These are phyloP conservation scores for Drosophila novamexicana DNA, from an alignment of 1,140 invertebrate species.

Conservation along the genomic window DNA sequence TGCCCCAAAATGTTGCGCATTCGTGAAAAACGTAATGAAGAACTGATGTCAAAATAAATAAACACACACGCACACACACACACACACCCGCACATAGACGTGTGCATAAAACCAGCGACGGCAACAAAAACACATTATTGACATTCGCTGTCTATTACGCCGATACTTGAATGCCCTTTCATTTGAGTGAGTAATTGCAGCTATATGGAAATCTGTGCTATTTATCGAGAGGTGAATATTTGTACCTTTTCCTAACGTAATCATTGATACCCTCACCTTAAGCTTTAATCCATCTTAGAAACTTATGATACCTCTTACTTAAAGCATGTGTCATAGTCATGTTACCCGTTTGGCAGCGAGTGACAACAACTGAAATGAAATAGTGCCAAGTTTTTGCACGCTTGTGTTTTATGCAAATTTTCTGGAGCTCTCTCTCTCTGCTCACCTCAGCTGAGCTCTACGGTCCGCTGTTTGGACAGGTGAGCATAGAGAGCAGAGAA, in stretches of 20 bases:
- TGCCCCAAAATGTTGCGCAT: slow-evolving; percentile 32
- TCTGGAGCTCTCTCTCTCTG: slow-evolving; percentile 17
- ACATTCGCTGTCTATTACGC: background rate
- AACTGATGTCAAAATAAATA: slow-evolving; percentile 68
- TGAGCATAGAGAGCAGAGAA: slow-evolving; percentile 40
- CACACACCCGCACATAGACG: slow-evolving; percentile 3
- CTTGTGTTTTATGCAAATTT: slow-evolving; percentile 79
- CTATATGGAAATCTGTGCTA: too few relatives aligned
- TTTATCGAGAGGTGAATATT: too few relatives aligned
- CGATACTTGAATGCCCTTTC: background rate
- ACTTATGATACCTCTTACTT: too few relatives aligned
- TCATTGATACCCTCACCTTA: too few relatives aligned
- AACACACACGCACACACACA: slow-evolving; percentile 17
- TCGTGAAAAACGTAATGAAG: slow-evolving; percentile 69
- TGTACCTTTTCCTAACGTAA: too few relatives aligned
- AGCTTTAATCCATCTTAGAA: too few relatives aligned
- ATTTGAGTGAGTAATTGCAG: background rate
- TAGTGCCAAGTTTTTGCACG: slow-evolving; percentile 74
- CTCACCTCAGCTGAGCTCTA: slow-evolving; percentile 29
- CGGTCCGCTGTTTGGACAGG: slow-evolving; percentile 70
- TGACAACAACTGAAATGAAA: slow-evolving; percentile 62
- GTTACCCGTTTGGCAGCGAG: background rate
- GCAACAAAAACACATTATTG: slow-evolving; percentile 16
- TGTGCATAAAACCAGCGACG: background rate
- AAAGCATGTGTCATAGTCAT: background rate